These are phyloP conservation scores for Poecile montanus DNA, from an alignment of 2,797 vertebrate species.

Conservation along the genomic window DNA sequence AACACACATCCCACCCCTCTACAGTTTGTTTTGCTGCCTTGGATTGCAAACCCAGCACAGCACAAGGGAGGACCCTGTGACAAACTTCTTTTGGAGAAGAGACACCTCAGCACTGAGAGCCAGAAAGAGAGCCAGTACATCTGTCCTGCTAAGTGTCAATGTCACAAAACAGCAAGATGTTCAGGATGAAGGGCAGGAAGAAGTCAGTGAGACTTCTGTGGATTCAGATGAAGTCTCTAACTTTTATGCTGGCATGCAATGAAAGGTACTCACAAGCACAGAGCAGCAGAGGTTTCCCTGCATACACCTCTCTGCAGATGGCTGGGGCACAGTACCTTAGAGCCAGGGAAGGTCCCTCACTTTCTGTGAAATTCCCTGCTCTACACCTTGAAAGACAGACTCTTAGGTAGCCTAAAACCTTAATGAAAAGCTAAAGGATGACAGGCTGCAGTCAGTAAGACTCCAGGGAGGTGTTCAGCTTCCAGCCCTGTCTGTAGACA, in stretches of 20 bases:
- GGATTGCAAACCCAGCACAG: not conserved
- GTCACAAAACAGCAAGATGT: not conserved
- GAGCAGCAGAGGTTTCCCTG: not conserved
- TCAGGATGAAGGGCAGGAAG: not conserved
- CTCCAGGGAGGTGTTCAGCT: not conserved
- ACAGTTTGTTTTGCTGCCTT: not conserved
- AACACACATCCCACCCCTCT: not conserved
- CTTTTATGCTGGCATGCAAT: not conserved
- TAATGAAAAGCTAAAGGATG: not conserved
- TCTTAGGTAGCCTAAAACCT: not conserved
- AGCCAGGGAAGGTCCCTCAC: not conserved
- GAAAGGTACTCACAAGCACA: not conserved
- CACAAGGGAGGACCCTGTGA: not conserved
- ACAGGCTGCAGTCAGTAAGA: not conserved
- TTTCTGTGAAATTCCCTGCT: not conserved
- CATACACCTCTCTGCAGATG: not conserved
- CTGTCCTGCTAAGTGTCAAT: not conserved
- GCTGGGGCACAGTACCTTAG: not conserved
- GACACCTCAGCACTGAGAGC: rapidly evolving
- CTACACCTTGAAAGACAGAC: not conserved
- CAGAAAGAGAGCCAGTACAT: not conserved
- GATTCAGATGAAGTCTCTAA: not conserved
- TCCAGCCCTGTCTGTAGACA: not conserved
- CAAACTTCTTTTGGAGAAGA: not conserved
- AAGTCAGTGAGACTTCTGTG: not conserved